Percentiles rank a stretch among this genome's conserved stretches.
Evolutionary conservation across 2,888 invertebrate species (phyloP).

Genomic region (Plagiodera versicolora): DNA sequence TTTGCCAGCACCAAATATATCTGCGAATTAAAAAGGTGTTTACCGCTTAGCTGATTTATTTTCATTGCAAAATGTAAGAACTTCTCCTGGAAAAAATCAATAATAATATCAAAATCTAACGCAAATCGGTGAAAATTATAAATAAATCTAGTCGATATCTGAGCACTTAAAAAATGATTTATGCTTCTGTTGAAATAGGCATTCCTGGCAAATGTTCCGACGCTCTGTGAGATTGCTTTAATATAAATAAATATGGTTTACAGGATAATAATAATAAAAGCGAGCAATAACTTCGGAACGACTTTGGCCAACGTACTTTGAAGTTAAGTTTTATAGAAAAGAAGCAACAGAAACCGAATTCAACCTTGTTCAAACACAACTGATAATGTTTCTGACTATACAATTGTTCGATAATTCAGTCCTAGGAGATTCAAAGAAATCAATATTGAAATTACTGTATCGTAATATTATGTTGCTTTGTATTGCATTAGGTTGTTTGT

Average conservation of each 20-base stretch:
- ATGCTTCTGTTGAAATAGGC: conserved; percentile 3
- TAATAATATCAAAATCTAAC: neutral
- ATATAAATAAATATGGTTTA: conserved; percentile 21
- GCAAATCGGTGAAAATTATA: conserved; percentile 1
- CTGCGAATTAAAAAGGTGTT: neutral
- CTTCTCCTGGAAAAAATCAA: neutral
- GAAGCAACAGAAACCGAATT: no score
- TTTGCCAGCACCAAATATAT: neutral
- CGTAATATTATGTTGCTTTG: no score
- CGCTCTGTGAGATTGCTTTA: conserved; percentile 11
- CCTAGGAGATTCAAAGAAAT: no score
- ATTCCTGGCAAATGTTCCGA: conserved; percentile 9
- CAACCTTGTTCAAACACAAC: no score
- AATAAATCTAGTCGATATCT: conserved; percentile 17
- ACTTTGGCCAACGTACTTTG: conserved; percentile 13
- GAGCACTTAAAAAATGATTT: conserved; percentile 20
- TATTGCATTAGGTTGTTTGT: no score
- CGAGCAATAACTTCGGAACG: conserved; percentile 1
- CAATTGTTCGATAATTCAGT: no score
- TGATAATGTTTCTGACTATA: no score
- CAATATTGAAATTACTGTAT: no score
- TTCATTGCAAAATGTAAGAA: neutral
- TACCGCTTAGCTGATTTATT: neutral
- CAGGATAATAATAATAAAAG: conserved; percentile 22
- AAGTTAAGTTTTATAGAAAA: neutral